Conservation (phyloP, 2,113 vertebrate genomes). For the Pycnonotus jocosus region DNA sequence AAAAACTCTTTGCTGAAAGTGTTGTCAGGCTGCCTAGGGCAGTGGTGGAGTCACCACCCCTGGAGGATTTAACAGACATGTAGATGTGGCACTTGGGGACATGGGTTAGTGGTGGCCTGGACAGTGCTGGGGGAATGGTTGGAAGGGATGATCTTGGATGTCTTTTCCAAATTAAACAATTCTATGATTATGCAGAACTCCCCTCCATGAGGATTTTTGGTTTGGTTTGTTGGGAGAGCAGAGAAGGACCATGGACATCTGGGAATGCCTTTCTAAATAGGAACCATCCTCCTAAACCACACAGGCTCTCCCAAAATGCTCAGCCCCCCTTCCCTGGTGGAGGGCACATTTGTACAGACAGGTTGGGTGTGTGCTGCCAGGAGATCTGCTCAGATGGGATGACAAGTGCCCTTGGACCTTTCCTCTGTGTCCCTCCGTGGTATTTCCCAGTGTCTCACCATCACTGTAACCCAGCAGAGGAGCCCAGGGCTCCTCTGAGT, state of each 20-base stretch:
- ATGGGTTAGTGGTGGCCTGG: not conserved
- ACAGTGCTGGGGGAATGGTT: not conserved
- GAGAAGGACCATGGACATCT: not conserved
- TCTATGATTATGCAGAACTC: not conserved
- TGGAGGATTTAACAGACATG: not conserved
- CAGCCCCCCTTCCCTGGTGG: too few relatives aligned
- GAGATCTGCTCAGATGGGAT: not conserved
- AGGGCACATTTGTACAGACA: rapidly evolving
- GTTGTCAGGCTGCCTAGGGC: not conserved
- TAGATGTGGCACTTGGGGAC: not conserved
- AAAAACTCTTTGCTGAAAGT: not conserved
- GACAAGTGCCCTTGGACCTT: not conserved
- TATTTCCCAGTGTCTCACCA: not conserved
- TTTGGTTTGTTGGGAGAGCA: not conserved
- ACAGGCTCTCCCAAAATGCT: not conserved
- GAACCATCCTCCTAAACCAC: not conserved
- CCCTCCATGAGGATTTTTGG: not conserved
- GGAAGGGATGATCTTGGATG: not conserved
- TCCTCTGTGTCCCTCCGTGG: not conserved
- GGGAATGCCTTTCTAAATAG: not conserved
- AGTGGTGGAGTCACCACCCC: not conserved
- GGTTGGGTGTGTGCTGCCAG: not conserved
- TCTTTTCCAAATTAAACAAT: not conserved
- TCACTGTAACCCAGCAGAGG: not conserved
- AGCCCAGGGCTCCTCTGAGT: not conserved